Conservation (phyloP, 53 echinoderm and acorn worm species). For the Crossaster papposus region DNA sequence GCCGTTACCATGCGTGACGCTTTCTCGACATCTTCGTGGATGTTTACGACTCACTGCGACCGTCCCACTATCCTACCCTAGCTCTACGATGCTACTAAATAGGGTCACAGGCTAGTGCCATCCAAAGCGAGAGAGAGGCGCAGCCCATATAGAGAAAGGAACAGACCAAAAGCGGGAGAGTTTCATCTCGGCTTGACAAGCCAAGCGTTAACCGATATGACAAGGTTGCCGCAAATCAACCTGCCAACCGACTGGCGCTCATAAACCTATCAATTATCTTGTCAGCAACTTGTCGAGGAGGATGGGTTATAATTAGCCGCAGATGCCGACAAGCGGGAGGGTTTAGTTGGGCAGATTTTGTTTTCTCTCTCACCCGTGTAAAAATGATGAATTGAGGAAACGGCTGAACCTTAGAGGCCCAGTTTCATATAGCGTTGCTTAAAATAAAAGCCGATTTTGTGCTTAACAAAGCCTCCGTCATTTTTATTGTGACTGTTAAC, state of each 20-base stretch:
- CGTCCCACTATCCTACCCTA: not conserved
- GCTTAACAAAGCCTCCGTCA: too few species aligned
- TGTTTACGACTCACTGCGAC: not conserved
- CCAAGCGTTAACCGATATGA: constrained; percentile 22
- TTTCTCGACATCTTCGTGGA: not conserved
- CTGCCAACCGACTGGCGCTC: constrained; percentile 23
- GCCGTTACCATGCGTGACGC: not conserved
- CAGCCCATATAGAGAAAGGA: too few species aligned
- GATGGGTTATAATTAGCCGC: constrained; percentile 47
- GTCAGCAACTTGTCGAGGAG: constrained; percentile 40
- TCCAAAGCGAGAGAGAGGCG: too few species aligned
- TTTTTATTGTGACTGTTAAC: too few species aligned
- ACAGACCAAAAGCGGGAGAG: not conserved
- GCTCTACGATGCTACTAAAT: not conserved
- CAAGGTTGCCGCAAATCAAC: constrained; percentile 50
- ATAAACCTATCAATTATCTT: constrained; percentile 59
- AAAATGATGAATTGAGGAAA: not conserved
- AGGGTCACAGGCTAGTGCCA: not conserved
- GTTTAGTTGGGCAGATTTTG: not conserved
- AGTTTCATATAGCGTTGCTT: not conserved
- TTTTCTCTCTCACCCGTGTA: not conserved
- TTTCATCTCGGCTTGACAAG: constrained; percentile 20
- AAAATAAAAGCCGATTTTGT: not conserved
- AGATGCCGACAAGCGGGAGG: constrained; percentile 33
- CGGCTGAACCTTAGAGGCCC: not conserved